Base-by-base conservation (phyloP, 2,888 invertebrate species). In the Volucella inanis region DNA sequence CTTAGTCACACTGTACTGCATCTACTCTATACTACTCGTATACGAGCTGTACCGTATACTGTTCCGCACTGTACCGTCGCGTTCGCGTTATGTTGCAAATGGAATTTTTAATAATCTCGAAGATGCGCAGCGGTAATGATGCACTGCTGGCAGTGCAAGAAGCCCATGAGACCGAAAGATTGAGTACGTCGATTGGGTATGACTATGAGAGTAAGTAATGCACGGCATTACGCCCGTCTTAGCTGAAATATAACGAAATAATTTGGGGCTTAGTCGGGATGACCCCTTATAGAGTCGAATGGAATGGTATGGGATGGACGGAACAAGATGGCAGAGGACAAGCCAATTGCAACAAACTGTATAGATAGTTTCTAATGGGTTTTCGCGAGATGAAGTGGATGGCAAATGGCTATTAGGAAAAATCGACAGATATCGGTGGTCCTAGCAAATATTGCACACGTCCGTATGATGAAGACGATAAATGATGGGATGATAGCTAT, bases 21-120 rank as follows among this genome's bases (percentile, higher is more conserved):
- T 22, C 18, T 22, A 22, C 2, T 18, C 18, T 18, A 22, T 22
- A 22, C 22, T 22, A 22, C 1, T 31, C 6, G 31, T 31, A 22
- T 3, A n/a, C n/a, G n/a, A n/a, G n/a, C n/a, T n/a, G n/a, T n/a
- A n/a, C 3, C 22, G 22, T 22, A 22, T 22, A 31, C 31, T 31
- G 31, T 31, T 6, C 31, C 31, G 31, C 31, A 31, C 6, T 82
- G 52, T 76, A 67, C 76, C 78, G 41, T 59, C 57, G 39, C 54
- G 76, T 83, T 81, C 76, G 76, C 79, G 84, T 76, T 79, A 75
- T 71, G 75, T 79, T 85, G 85, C 80, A 81, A 85, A 85, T 85
- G 85, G 85, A 77, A 76, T 85, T 85, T 80, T 71, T 71, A 72
- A 76, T 85, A 80, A 80, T 68, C 68, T 55, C 57, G 43, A 18